Conservation (phyloP, 1,140 invertebrate species). For the Rhopalosiphum padi region DNA sequence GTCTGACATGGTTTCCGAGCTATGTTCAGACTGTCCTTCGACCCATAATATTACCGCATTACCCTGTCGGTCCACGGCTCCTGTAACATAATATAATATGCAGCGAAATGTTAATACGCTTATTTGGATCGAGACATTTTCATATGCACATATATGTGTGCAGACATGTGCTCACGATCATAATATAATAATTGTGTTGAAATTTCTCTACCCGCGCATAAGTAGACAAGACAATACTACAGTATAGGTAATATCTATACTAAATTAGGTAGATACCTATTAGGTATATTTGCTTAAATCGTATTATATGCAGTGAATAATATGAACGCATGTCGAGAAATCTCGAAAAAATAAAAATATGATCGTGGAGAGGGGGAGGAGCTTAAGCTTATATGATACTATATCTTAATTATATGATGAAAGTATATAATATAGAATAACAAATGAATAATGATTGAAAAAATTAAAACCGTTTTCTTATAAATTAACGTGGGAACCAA, state of each 20-base stretch:
- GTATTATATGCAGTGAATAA: neutral
- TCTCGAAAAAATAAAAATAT: neutral
- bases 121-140: neutral
- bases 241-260: neutral
- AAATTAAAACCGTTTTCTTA: slow-evolving; percentile 11
- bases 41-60: slow-evolving; percentile 39
- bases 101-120: neutral
- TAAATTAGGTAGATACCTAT: too few species aligned
- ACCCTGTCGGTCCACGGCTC: slow-evolving; percentile 34
- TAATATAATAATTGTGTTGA: neutral
- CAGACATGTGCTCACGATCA: neutral
- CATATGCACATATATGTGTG: neutral
- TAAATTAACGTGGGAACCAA: slow-evolving; percentile 35
- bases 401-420: neutral
- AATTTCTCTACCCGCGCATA: neutral
- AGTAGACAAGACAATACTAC: neutral
- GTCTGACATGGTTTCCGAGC: slow-evolving; percentile 9
- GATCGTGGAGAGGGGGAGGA: neutral
- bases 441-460: neutral
- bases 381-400: neutral
- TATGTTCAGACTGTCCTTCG: slow-evolving; percentile 5
- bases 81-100: slow-evolving; percentile 21
- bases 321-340: neutral
- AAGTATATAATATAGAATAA: neutral
- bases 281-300: neutral